Evolutionary conservation across 1,140 invertebrate genomes (phyloP), one percentile per base, ranked within the genome.

Genomic region (Oedothorax gibbosus): DNA sequence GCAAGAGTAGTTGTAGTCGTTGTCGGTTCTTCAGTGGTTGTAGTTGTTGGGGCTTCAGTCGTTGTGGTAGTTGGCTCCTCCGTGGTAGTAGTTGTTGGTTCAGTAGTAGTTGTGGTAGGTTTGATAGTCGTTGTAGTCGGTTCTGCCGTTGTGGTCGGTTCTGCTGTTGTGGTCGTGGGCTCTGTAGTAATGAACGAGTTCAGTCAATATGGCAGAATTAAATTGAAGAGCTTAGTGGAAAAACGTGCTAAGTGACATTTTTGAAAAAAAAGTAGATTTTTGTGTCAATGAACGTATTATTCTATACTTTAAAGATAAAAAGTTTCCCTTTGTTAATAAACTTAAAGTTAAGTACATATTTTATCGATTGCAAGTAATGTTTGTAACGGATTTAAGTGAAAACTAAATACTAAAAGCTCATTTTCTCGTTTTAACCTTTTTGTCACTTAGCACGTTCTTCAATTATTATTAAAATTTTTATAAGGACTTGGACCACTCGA

Each of bases 21-120:
- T 60, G n/a, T 60, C 4, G 57, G 57, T 60, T 60, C 57, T 60
- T 60, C 57, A 60, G 57, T 60, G 3, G 75, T 54, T 50, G 81
- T 18, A 18, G 71, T 71, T n/a, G 75, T 62, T 54, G 77, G 57
- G 35, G 35, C 35, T 35, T 35, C 65, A 9, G 69, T 72, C 8
- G 66, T 82, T 9, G 69, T 68, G 4, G 51, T 51, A 18, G 57
- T 77, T 77, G 57, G 57, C 50, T 8, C 15, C 65, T 50, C 60
- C 15, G 75, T 77, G 14, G 57, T 73, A 11, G 80, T 68, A 2
- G 57, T 60, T 60, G 57, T 60, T 60, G 57, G 57, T 14, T 14
- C 57, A 14, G 57, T 60, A 14, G 12, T n/a, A 60, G 57, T 60
- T 60, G 57, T 60, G n/a, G 57, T 60, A 12, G 57, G 57, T 14